phyloP scores from a whole-genome alignment of 2,797 vertebrate species.

The Sebastes nivosus region DNA sequence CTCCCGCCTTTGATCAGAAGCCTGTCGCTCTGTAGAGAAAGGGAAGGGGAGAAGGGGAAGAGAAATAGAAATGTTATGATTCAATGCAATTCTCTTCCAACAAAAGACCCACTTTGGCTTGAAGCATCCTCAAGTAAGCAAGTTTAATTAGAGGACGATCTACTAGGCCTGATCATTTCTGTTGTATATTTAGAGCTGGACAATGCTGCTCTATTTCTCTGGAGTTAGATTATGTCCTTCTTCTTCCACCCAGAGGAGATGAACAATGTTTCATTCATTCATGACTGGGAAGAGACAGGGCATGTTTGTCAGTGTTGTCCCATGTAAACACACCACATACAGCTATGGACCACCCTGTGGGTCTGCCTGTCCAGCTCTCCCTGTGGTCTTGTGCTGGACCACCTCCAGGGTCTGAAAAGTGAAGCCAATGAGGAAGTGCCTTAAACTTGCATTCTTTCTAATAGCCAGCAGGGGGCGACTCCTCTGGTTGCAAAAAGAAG shows the following conservation, averaged over 20 bases:
- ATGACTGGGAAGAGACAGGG: neutral
- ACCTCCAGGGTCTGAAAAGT: neutral
- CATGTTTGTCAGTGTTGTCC: slow-evolving; percentile 13
- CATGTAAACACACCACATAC: slow-evolving; percentile 5
- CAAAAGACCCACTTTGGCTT: slow-evolving; percentile 4
- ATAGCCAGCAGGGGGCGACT: no score
- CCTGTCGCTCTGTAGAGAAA: slow-evolving; percentile 89
- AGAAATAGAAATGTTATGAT: neutral
- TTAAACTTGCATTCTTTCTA: no score
- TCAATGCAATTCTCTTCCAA: neutral
- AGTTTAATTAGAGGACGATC: neutral
- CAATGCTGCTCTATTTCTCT: slow-evolving; percentile 4
- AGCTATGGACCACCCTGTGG: neutral
- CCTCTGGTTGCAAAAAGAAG: no score
- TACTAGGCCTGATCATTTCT: neutral
- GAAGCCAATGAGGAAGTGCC: no score
- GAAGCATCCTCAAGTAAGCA: neutral
- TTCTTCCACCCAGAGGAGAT: slow-evolving; percentile 10
- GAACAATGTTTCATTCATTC: slow-evolving; percentile 49
- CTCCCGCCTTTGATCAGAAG: slow-evolving; percentile 97
- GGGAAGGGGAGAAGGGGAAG: neutral
- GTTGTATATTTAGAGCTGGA: slow-evolving; percentile 7
- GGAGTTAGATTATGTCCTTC: neutral
- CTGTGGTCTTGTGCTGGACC: neutral
- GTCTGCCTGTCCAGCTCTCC: neutral